Evolutionary conservation across 1,140 invertebrate species (phyloP).

Genomic region (Drosophila parabipectinata): DNA sequence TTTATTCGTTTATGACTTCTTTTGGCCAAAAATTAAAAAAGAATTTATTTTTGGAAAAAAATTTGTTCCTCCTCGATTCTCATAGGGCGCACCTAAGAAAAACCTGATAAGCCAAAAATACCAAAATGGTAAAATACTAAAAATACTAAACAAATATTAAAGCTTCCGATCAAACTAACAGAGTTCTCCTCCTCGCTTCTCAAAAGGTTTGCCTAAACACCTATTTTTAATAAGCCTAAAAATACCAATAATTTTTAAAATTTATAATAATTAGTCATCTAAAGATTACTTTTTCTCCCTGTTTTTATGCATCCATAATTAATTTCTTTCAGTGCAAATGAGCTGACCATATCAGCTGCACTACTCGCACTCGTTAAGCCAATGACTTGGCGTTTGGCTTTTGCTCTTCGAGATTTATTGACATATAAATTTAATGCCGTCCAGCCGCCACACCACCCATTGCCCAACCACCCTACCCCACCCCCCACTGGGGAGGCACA

Average conservation of each 20-base stretch:
- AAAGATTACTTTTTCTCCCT: too few relatives aligned
- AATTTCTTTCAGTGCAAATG: not conserved
- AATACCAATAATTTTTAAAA: too few relatives aligned
- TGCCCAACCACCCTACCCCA: not conserved
- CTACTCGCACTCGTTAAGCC: conserved; percentile 42
- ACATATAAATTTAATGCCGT: conserved; percentile 79
- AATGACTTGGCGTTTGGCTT: conserved; percentile 73
- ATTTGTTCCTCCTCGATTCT: too few relatives aligned
- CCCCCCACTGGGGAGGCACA: conserved; percentile 22
- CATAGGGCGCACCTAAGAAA: not conserved
- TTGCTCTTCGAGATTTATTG: conserved; percentile 77
- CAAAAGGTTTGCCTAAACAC: too few relatives aligned
- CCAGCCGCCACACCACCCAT: conserved; percentile 8
- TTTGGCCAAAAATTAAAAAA: too few relatives aligned
- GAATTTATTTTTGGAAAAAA: not conserved
- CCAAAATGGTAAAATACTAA: not conserved
- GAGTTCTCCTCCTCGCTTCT: too few relatives aligned
- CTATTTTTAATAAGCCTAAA: too few relatives aligned
- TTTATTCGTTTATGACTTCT: not conserved
- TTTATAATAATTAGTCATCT: too few relatives aligned
- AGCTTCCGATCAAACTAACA: too few relatives aligned
- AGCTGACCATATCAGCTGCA: conserved; percentile 2
- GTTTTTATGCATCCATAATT: not conserved
- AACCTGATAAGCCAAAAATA: too few relatives aligned
- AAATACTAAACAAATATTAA: too few relatives aligned